These are phyloP conservation scores for Stegodyphus mimosarum DNA, from an alignment of 1,140 invertebrate species.

Conservation along the genomic window DNA sequence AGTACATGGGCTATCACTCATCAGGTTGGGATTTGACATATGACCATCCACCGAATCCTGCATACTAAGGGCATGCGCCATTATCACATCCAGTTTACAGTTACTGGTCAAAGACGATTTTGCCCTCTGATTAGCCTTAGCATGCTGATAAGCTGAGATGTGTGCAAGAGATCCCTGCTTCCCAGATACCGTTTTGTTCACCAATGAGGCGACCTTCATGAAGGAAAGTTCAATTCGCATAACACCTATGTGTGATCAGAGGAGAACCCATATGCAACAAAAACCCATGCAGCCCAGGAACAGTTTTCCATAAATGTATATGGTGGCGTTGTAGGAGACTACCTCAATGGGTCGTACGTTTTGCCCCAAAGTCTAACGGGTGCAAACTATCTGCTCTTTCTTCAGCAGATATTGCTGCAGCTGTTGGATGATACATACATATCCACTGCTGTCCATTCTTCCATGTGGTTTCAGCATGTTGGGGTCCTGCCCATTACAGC, in stretches of 20 bases:
- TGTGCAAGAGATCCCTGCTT: neutral
- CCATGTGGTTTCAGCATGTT: neutral
- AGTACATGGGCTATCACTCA: neutral
- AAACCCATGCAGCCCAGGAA: neutral
- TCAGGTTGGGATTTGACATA: neutral
- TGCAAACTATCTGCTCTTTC: neutral
- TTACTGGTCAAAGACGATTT: neutral
- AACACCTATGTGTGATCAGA: neutral
- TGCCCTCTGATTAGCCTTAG: neutral
- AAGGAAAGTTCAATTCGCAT: neutral
- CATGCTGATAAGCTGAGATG: neutral
- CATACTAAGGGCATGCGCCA: neutral
- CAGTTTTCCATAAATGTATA: slow-evolving; percentile 8
- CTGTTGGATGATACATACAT: neutral
- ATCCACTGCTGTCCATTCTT: neutral
- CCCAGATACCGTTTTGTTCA: neutral
- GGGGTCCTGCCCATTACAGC: neutral
- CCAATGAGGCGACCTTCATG: neutral
- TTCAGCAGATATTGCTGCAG: neutral
- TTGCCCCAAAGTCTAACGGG: neutral
- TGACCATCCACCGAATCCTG: neutral
- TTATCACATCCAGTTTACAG: neutral
- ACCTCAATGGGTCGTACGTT: neutral
- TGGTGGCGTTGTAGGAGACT: neutral
- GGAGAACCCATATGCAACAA: too few species aligned